Base-by-base conservation (phyloP, 2,888 invertebrate genomes). In the Latrodectus elegans region DNA sequence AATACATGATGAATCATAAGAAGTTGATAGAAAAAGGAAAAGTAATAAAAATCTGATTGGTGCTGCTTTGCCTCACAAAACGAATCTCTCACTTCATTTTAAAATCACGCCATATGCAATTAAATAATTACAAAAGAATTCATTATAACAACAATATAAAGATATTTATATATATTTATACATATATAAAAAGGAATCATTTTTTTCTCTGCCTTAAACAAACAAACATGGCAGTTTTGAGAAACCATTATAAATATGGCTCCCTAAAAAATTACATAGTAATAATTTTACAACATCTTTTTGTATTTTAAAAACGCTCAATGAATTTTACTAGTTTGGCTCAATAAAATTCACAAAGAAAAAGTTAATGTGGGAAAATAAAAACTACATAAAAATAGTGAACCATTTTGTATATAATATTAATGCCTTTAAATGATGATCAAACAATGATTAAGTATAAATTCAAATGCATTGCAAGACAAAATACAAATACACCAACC, bases 101-200 rank as follows among this genome's bases (percentile, higher is more conserved):
- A 67, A 87, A 88, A 83, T 83, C 87, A 83, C 82, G 78, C 87
- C 78, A 67, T 52, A 17, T 55, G 49, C 26, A 82, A 82, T 87
- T 83, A 83, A 88, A 88, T 78, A 73, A 88, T 82, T 83, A 88
- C 87, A 88, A 88, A 88, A 83, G 83, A 88, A 88, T 88, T 88
- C 68, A 68, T 83, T 78, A 78, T 88, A 88, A 88, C 87, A 88
- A 88, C 87, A 83, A 88, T 88, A 88, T 86, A 86, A 86, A 86
- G 86, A 86, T 88, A 88, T 88, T 83, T 87, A 87, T 87, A 87
- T 87, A 82, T 86, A 81, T 86, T 75, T 87, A 77, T 88, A 88
- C 74, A 83, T 77, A 87, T 85, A 83, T 73, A 84, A 88, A 87
- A 86, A 88, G 82, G 87, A 83, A 88, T 83, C 78, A 67, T 78